Percentiles rank a stretch among this genome's conserved stretches.
These are phyloP conservation scores for Sisor rabdophorus DNA, from an alignment of 2,113 vertebrate species.

Conservation along the genomic window DNA sequence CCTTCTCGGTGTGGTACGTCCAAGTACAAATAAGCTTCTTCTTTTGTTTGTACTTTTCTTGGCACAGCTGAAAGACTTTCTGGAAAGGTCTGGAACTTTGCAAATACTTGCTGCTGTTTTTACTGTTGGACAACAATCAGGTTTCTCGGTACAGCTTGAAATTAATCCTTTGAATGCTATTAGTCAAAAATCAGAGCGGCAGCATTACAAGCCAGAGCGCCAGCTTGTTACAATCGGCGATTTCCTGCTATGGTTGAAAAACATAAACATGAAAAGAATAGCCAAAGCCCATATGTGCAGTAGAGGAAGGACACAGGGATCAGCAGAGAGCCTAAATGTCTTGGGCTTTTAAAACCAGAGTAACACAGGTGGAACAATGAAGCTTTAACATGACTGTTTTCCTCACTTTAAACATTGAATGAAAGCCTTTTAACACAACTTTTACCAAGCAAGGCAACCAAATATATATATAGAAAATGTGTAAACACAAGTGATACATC, in stretches of 20 bases:
- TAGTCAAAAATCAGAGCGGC: constrained; percentile 62
- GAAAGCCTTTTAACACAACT: constrained; percentile 37
- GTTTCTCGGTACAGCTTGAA: constrained; percentile 56
- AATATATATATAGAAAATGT: neutral
- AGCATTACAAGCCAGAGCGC: constrained; percentile 52
- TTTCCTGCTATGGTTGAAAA: constrained; percentile 61
- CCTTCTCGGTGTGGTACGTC: neutral
- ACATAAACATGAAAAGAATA: constrained; percentile 52
- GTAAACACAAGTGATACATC: constrained; percentile 57
- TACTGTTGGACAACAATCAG: constrained; percentile 55
- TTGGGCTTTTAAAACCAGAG: constrained; percentile 7
- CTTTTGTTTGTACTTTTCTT: neutral
- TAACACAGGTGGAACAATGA: constrained; percentile 27
- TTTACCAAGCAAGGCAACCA: constrained; percentile 36
- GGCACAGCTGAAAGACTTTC: neutral
- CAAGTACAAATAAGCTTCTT: neutral
- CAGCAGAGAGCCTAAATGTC: constrained; percentile 21
- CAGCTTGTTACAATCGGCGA: constrained; percentile 61
- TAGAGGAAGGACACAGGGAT: constrained; percentile 36
- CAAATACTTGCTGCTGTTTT: constrained; percentile 50
- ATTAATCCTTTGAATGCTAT: constrained; percentile 65
- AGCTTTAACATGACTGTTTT: constrained; percentile 1
- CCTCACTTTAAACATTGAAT: constrained; percentile 30
- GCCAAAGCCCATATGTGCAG: constrained; percentile 37
- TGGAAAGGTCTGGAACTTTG: constrained; percentile 14